phyloP scores from a whole-genome alignment of 2,113 vertebrate genomes.

The Aegotheles bennettii region DNA sequence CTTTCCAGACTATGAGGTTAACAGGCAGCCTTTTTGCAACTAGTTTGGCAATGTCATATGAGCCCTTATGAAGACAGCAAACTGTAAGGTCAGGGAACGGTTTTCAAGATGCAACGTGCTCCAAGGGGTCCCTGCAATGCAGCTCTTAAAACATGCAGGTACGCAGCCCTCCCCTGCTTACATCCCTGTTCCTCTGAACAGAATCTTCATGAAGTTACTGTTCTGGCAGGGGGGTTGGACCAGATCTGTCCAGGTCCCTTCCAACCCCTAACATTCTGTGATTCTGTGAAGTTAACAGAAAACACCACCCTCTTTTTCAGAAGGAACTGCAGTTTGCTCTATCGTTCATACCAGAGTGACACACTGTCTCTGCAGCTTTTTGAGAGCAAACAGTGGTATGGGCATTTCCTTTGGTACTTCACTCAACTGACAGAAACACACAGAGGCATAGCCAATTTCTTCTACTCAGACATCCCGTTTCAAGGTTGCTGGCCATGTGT shows the following conservation, averaged over 20 bases:
- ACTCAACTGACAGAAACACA: not conserved
- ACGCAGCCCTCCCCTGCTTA: not conserved
- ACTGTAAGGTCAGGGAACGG: not conserved
- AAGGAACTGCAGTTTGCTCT: not conserved
- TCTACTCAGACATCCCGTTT: not conserved
- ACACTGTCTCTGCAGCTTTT: not conserved
- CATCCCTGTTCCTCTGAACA: not conserved
- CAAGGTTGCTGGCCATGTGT: not conserved
- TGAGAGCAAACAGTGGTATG: not conserved
- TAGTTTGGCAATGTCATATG: not conserved
- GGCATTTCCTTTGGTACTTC: not conserved
- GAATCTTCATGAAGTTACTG: not conserved
- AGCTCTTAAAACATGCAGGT: not conserved
- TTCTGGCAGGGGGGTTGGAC: too few relatives aligned
- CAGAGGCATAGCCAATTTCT: not conserved
- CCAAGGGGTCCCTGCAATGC: not conserved
- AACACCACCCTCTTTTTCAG: not conserved
- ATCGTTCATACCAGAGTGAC: not conserved
- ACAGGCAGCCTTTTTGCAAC: not conserved
- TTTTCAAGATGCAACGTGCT: not conserved
- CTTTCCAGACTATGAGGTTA: not conserved
- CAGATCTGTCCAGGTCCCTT: too few relatives aligned
- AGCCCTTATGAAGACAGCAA: not conserved
- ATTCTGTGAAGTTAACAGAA: not conserved
- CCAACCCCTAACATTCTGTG: too few relatives aligned